A percentile compares a stretch with the other conserved stretches of the same genome.
These are phyloP conservation scores for Pheosia tremula DNA, from an alignment of 2,888 invertebrate species.

Conservation along the genomic window DNA sequence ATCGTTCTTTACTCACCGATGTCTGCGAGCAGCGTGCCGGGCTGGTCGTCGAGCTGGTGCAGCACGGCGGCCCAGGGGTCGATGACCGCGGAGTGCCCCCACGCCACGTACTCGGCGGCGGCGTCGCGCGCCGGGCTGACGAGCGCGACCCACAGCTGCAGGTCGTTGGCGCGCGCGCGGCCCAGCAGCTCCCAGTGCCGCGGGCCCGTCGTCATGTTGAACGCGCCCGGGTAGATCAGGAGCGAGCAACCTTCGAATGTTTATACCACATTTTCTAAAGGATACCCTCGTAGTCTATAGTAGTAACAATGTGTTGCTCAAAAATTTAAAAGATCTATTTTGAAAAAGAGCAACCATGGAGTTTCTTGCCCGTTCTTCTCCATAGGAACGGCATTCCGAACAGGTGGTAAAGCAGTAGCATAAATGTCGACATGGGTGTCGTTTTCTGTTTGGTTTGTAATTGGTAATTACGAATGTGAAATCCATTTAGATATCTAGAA, in stretches of 20 bases:
- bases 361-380: no score
- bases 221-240: constrained; percentile 96
- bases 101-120: constrained; percentile 91
- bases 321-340: no score
- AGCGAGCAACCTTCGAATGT: constrained; percentile 89
- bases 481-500: no score
- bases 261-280: background rate
- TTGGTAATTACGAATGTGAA: no score
- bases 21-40: constrained; percentile 89
- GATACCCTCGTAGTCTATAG: no score
- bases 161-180: constrained; percentile 92
- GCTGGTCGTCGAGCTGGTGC: constrained; percentile 86
- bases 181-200: constrained; percentile 95
- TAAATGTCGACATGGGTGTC: no score
- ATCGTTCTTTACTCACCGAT: constrained; percentile 83
- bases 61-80: constrained; percentile 93
- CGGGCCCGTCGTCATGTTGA: constrained; percentile 98
- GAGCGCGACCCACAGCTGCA: constrained; percentile 94
- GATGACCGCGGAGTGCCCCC: constrained; percentile 93
- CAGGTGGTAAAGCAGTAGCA: no score
- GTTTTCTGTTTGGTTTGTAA: no score
- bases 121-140: constrained; percentile 92
- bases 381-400: no score
- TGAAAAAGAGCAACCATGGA: no score
- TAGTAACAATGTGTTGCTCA: no score